phyloP scores from a whole-genome alignment of 2,888 invertebrate species.

The Drosophila stalkeri region DNA sequence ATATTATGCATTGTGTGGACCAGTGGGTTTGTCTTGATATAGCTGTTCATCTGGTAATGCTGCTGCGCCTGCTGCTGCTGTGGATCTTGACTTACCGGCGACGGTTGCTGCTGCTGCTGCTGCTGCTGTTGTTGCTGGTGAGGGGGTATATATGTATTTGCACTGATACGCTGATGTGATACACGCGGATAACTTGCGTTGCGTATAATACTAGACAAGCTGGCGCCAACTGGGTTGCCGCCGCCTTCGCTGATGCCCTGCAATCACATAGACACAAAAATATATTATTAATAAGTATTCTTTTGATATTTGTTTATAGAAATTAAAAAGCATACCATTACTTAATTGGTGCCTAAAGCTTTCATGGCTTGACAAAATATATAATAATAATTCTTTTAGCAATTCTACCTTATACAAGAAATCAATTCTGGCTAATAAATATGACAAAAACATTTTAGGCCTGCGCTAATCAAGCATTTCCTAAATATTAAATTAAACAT shows the following conservation, averaged over 20 bases:
- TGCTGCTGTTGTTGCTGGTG: constrained; percentile 69
- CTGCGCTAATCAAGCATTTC: too few species aligned
- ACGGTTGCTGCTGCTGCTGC: constrained; percentile 45
- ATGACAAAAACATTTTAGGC: too few species aligned
- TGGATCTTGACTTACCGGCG: constrained; percentile 49
- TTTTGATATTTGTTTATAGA: neutral
- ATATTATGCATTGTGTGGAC: constrained; percentile 82
- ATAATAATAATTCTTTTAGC: too few species aligned
- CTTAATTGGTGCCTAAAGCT: neutral
- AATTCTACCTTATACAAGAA: too few species aligned
- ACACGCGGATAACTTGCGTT: constrained; percentile 83
- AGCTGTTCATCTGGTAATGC: constrained; percentile 80
- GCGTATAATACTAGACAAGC: constrained; percentile 82
- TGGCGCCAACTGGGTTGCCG: constrained; percentile 76
- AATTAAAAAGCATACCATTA: neutral
- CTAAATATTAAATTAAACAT: neutral
- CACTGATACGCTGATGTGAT: constrained; percentile 82
- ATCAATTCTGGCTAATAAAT: too few species aligned
- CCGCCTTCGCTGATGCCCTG: constrained; percentile 81
- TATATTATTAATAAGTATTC: constrained; percentile 2
- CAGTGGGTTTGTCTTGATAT: constrained; percentile 66
- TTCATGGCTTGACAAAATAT: neutral
- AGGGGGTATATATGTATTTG: constrained; percentile 76
- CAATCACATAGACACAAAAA: constrained; percentile 30
- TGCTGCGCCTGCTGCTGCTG: constrained; percentile 77